Conservation (phyloP, 2,113 vertebrate genomes). For the Prionailurus viverrinus region DNA sequence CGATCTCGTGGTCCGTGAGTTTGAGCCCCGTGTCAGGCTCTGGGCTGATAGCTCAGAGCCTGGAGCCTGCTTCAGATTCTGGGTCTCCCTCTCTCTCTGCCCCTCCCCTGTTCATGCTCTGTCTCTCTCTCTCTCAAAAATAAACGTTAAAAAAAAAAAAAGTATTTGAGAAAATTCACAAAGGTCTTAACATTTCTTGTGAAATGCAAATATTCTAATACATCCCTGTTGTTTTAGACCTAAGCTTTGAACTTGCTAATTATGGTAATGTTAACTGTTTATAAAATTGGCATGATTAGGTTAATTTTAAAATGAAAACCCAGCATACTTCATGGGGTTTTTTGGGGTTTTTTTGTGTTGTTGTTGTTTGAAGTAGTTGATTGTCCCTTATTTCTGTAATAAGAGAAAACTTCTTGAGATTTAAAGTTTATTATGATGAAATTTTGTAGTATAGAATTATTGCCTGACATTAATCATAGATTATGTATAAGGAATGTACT, state of each 20-base stretch:
- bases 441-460: conserved; percentile 4
- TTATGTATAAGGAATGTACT: background rate
- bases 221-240: background rate
- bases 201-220: background rate
- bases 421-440: background rate
- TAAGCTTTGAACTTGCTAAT: background rate
- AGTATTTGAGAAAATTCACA: background rate
- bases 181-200: background rate
- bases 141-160: background rate
- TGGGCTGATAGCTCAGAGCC: no score
- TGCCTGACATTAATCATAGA: background rate
- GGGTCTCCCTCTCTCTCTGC: no score
- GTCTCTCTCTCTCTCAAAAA: no score
- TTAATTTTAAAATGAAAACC: conserved; percentile 33
- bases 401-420: background rate
- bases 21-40: no score
- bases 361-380: background rate
- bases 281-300: background rate
- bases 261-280: background rate
- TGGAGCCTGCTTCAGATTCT: no score
- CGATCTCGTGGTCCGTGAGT: no score
- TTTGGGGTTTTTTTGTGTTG: background rate
- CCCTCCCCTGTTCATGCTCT: no score
- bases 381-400: background rate
- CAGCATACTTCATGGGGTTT: background rate